Conservation (phyloP, 1,140 invertebrate species). For the Ridgeia piscesae region DNA sequence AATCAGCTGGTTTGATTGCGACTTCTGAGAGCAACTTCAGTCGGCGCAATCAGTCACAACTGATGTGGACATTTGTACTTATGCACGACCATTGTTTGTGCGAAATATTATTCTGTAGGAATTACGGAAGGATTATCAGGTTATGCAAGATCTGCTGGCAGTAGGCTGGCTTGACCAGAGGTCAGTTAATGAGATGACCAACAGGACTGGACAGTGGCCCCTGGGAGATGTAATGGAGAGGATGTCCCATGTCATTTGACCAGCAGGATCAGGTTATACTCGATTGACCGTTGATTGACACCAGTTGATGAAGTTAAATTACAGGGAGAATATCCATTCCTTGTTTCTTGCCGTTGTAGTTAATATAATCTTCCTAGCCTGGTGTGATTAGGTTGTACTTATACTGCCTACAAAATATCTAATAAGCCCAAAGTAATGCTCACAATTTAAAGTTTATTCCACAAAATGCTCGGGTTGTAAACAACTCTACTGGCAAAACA, state of each 20-base stretch:
- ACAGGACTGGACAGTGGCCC: background rate
- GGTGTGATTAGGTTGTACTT: no score
- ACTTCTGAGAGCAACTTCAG: background rate
- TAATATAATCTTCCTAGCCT: no score
- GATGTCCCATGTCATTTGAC: background rate
- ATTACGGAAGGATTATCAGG: background rate
- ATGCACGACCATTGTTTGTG: background rate
- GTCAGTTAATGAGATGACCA: background rate
- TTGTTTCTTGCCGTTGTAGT: no score
- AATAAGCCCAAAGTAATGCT: no score
- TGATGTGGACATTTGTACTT: background rate
- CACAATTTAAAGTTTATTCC: no score
- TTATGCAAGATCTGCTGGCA: background rate
- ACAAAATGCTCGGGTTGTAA: no score
- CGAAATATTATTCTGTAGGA: background rate
- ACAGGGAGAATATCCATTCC: background rate
- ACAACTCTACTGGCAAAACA: no score
- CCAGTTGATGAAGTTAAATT: background rate
- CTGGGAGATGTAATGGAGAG: background rate
- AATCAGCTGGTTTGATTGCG: background rate
- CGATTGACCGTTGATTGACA: background rate
- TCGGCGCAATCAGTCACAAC: background rate
- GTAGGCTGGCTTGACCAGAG: background rate
- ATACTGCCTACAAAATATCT: no score
- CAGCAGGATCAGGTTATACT: background rate